phyloP scores from a whole-genome alignment of 2,888 invertebrate genomes.

The Limulus polyphemus region DNA sequence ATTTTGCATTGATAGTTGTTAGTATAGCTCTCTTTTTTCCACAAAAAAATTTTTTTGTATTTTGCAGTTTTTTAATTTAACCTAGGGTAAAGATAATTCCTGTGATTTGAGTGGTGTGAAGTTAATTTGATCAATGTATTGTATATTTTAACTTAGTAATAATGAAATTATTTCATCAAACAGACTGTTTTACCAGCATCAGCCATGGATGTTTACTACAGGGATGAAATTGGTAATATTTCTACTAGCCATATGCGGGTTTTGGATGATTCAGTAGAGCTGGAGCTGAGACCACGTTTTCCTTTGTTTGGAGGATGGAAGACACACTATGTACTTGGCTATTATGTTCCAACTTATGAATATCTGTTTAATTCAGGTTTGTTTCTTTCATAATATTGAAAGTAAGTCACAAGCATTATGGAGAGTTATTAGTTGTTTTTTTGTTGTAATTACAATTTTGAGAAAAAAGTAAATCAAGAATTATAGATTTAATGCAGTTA shows the following conservation, averaged over 20 bases:
- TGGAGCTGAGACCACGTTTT: conserved; percentile 91
- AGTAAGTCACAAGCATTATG: no score
- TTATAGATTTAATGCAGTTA: no score
- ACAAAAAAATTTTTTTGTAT: neutral
- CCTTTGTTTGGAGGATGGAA: conserved; percentile 99
- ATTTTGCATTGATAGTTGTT: neutral
- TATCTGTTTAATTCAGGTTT: conserved; percentile 67
- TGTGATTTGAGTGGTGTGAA: no score
- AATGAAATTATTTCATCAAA: no score
- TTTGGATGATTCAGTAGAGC: conserved; percentile 80
- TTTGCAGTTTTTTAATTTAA: neutral
- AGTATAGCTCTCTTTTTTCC: neutral
- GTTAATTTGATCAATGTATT: no score
- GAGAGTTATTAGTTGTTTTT: no score
- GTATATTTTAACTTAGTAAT: no score
- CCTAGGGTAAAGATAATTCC: no score
- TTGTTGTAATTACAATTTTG: no score
- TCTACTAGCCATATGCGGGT: conserved; percentile 87
- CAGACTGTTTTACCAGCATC: conserved; percentile 56
- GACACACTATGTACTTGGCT: conserved; percentile 89
- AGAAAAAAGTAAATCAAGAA: no score
- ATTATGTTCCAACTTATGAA: conserved; percentile 94
- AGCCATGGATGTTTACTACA: conserved; percentile 90
- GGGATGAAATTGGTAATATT: conserved; percentile 97
- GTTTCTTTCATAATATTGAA: conserved; percentile 8